Percentiles rank a stretch among this genome's conserved stretches.
phyloP scores from a whole-genome alignment of 2,797 vertebrate species.

The Chaetodon trifasciatus region DNA sequence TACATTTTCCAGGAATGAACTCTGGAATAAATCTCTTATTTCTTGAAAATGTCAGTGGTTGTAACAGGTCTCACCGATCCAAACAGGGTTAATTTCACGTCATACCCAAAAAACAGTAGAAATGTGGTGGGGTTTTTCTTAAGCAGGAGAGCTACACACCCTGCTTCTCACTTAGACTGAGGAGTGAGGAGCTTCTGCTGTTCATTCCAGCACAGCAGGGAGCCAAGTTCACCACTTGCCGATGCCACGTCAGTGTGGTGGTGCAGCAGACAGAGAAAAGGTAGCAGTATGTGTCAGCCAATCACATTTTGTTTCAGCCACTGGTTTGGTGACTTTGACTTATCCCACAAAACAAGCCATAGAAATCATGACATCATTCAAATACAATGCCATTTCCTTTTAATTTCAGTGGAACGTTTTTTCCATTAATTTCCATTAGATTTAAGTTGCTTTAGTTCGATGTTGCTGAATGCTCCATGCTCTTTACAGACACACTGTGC shows the following conservation, averaged over 20 bases:
- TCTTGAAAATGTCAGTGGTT: neutral
- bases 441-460: neutral
- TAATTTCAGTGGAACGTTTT: neutral
- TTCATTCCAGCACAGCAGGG: slow-evolving; percentile 12
- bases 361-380: neutral
- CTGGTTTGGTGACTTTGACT: neutral
- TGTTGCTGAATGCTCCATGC: neutral
- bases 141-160: neutral
- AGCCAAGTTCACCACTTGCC: neutral
- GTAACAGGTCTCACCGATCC: neutral
- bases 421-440: no score
- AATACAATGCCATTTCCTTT: neutral
- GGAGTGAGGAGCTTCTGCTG: neutral
- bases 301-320: neutral
- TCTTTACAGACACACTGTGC: neutral
- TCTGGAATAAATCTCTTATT: neutral
- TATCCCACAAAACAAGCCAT: neutral
- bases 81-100: neutral
- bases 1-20: neutral
- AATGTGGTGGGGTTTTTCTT: neutral
- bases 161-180: neutral
- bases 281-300: neutral
- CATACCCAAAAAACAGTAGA: neutral
- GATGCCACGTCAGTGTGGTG: neutral
- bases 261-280: neutral